Percentiles rank a stretch among this genome's conserved stretches.
Conservation (phyloP, 2,888 invertebrate species). For the Allygus modestus region DNA sequence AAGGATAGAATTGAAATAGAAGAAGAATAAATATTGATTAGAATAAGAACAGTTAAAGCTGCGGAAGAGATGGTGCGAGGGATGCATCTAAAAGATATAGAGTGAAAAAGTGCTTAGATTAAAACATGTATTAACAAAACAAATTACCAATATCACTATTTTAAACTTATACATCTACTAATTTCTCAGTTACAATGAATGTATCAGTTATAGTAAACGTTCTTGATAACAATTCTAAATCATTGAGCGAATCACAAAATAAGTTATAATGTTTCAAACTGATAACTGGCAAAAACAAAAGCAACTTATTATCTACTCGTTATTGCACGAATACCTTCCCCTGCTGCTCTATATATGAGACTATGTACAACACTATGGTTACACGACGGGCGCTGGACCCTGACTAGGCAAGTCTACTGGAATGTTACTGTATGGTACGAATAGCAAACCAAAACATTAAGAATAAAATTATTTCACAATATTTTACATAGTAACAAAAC, state of each 20-base stretch:
- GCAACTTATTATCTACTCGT: slow-evolving; percentile 18
- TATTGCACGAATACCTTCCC: slow-evolving; percentile 52
- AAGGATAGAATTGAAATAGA: too few species aligned
- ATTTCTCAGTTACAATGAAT: too few species aligned
- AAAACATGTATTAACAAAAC: too few species aligned
- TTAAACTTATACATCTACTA: too few species aligned
- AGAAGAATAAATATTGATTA: too few species aligned
- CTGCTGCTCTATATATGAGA: slow-evolving; percentile 9
- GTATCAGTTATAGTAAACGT: too few species aligned
- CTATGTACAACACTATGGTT: slow-evolving; percentile 25
- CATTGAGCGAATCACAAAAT: slow-evolving; percentile 35
- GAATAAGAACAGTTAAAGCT: too few species aligned
- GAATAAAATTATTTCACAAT: background rate
- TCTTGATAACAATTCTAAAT: background rate
- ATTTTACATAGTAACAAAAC: background rate
- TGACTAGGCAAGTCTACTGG: slow-evolving; percentile 36
- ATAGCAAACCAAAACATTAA: background rate
- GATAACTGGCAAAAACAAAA: slow-evolving; percentile 11
- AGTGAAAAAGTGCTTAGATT: too few species aligned
- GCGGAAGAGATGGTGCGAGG: too few species aligned
- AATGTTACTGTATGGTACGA: slow-evolving; percentile 43
- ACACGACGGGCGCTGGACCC: slow-evolving; percentile 11
- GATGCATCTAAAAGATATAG: too few species aligned
- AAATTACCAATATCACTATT: too few species aligned
- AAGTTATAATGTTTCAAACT: background rate